phyloP scores from a whole-genome alignment of 2,888 invertebrate genomes.

The Leucozona laternaria region DNA sequence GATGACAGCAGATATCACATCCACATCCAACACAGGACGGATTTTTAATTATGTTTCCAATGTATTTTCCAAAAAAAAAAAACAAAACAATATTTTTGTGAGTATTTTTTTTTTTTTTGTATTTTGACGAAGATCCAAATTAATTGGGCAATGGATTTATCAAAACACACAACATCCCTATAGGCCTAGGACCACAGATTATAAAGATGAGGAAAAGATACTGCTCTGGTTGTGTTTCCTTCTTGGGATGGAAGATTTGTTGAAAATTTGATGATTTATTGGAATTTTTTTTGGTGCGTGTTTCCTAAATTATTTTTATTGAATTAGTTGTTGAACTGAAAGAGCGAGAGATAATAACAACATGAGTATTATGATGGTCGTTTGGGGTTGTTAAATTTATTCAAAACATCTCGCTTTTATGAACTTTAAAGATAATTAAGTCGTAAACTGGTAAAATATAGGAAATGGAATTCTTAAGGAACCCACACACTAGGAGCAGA shows the following conservation, averaged over 20 bases:
- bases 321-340: slow-evolving; percentile 12
- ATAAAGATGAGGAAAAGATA: neutral
- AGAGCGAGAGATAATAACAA: neutral
- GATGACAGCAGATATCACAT: slow-evolving; percentile 67
- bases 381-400: slow-evolving; percentile 21
- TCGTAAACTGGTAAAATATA: neutral
- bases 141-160: slow-evolving; percentile 68
- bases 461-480: neutral
- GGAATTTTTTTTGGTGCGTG: neutral
- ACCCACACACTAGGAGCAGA: neutral
- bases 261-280: slow-evolving; percentile 36
- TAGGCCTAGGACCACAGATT: neutral
- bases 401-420: slow-evolving; percentile 9
- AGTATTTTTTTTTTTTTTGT: slow-evolving; percentile 35
- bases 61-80: slow-evolving; percentile 24
- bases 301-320: slow-evolving; percentile 7
- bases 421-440: neutral
- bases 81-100: neutral
- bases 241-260: slow-evolving; percentile 10
- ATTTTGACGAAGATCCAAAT: slow-evolving; percentile 45
- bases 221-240: neutral
- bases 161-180: slow-evolving; percentile 15
- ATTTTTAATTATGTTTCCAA: slow-evolving; percentile 59
- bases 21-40: slow-evolving; percentile 52
- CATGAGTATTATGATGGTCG: neutral